Conservation (phyloP, 2,113 vertebrate genomes). For the Eretmochelys imbricata region DNA sequence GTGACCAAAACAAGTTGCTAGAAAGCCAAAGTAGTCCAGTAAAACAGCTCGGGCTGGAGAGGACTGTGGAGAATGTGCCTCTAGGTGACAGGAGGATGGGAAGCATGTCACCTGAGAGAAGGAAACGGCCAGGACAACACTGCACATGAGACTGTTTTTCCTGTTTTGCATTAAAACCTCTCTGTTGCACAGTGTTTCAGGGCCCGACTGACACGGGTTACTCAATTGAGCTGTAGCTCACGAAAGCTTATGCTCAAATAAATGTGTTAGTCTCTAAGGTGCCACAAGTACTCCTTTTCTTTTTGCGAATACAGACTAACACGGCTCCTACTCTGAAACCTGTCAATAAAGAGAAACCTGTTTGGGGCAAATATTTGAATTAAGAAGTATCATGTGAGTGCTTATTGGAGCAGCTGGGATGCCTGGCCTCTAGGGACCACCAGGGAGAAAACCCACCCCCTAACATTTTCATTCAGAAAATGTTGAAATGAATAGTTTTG, state of each 20-base stretch:
- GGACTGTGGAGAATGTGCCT: background rate
- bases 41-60: background rate
- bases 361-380: background rate
- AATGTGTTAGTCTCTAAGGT: too few relatives aligned
- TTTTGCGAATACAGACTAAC: too few relatives aligned
- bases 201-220: background rate
- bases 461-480: background rate
- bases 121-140: background rate
- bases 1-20: background rate
- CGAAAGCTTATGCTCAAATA: too few relatives aligned
- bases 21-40: background rate
- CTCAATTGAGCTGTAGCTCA: too few relatives aligned
- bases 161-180: background rate
- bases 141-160: background rate
- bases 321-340: too few relatives aligned
- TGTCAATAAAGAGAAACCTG: background rate
- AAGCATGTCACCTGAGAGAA: background rate
- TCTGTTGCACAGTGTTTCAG: background rate
- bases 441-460: background rate
- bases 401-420: background rate
- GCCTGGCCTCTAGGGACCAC: background rate
- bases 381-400: background rate
- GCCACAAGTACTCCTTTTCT: too few relatives aligned
- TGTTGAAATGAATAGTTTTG: background rate
- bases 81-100: background rate